These are phyloP conservation scores for Isurus oxyrinchus DNA, from an alignment of 2,113 vertebrate genomes.

Conservation along the genomic window DNA sequence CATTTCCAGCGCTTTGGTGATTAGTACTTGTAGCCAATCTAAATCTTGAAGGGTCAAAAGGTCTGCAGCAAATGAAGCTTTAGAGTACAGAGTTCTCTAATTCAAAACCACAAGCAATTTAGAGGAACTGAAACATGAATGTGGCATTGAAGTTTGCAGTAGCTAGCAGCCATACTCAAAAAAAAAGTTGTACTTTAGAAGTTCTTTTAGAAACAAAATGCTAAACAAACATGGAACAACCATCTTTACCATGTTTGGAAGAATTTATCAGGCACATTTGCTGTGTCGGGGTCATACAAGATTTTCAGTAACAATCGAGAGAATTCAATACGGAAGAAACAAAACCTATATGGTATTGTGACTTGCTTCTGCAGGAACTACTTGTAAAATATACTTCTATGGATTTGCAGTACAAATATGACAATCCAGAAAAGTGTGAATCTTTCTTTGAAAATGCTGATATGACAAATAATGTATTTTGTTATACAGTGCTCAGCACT, in stretches of 20 bases:
- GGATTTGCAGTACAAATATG: neutral
- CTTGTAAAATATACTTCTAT: neutral
- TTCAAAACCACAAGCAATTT: conserved; percentile 23
- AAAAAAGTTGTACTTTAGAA: neutral
- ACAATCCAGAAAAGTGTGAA: neutral
- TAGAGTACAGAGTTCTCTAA: neutral
- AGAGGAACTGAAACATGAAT: conserved; percentile 32
- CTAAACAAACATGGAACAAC: neutral
- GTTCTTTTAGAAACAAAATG: neutral
- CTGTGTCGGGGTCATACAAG: neutral
- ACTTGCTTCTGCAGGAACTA: neutral
- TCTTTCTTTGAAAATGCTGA: neutral
- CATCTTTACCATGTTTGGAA: neutral
- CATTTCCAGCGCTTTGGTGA: neutral
- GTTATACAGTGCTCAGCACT: neutral
- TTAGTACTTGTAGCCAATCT: neutral
- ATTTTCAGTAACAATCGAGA: neutral
- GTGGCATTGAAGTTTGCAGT: neutral
- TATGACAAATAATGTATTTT: neutral
- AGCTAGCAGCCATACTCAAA: neutral
- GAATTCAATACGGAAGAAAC: neutral
- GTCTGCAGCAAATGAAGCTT: neutral
- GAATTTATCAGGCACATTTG: neutral
- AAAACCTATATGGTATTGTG: neutral
- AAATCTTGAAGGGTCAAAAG: neutral